These are phyloP conservation scores for Lepidotrigona ventralis DNA, from an alignment of 1,140 invertebrate species.

Conservation along the genomic window DNA sequence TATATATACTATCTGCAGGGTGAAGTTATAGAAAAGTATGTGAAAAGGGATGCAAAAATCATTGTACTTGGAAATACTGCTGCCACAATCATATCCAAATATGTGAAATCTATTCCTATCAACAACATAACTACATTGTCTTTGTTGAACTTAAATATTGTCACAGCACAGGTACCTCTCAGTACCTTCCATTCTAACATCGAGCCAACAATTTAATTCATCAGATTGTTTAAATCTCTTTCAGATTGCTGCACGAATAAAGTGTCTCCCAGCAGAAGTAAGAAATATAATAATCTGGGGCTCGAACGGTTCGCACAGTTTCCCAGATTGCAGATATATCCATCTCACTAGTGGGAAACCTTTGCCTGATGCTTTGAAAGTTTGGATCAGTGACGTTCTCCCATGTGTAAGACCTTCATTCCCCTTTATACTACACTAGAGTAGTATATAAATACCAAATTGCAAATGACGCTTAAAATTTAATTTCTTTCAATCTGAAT, in stretches of 20 bases:
- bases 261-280: slow-evolving; percentile 34
- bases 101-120: slow-evolving; percentile 44
- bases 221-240: background rate
- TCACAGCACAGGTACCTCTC: slow-evolving; percentile 14
- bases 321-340: slow-evolving; percentile 48
- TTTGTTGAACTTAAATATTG: slow-evolving; percentile 26
- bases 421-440: background rate
- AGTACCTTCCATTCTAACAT: background rate
- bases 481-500: too few species aligned
- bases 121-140: slow-evolving; percentile 52
- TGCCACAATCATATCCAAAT: slow-evolving; percentile 48
- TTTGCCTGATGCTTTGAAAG: slow-evolving; percentile 12
- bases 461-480: background rate
- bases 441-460: background rate
- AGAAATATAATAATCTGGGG: slow-evolving; percentile 61
- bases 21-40: slow-evolving; percentile 47
- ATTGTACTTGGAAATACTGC: slow-evolving; percentile 45
- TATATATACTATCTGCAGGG: slow-evolving; percentile 31
- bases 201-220: background rate
- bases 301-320: slow-evolving; percentile 14
- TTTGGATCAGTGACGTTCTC: slow-evolving; percentile 45
- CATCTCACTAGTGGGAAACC: slow-evolving; percentile 7
- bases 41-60: slow-evolving; percentile 50
- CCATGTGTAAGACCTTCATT: slow-evolving; percentile 13
- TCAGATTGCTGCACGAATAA: slow-evolving; percentile 44